These are phyloP conservation scores for Charaxes varanes DNA, from an alignment of 1,140 invertebrate genomes.

Conservation along the genomic window DNA sequence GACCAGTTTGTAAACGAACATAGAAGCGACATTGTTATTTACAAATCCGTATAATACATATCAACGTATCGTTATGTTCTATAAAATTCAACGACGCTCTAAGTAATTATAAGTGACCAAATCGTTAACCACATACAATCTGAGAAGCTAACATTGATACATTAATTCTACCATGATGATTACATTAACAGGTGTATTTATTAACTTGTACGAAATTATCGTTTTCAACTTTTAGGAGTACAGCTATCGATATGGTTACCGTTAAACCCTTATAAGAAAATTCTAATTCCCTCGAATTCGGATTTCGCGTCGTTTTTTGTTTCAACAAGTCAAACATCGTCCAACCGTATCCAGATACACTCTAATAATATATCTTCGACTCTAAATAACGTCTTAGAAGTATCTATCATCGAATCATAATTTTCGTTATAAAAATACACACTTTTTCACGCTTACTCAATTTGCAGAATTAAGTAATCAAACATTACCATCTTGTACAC, in stretches of 20 bases:
- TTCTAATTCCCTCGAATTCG: slow-evolving; percentile 43
- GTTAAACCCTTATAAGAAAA: slow-evolving; percentile 44
- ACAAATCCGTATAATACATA: slow-evolving; percentile 43
- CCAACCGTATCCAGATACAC: slow-evolving; percentile 28
- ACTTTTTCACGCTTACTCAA: slow-evolving; percentile 41
- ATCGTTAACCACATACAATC: slow-evolving; percentile 61
- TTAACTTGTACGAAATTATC: slow-evolving; percentile 59
- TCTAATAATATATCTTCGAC: slow-evolving; percentile 43
- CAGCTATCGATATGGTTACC: slow-evolving; percentile 66
- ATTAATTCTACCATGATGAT: slow-evolving; percentile 65
- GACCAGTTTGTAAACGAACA: slow-evolving; percentile 33
- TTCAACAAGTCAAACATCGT: slow-evolving; percentile 39
- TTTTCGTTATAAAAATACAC: slow-evolving; percentile 69
- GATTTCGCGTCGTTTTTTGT: slow-evolving; percentile 32
- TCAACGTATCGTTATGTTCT: slow-evolving; percentile 47
- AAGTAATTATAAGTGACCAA: slow-evolving; percentile 59
- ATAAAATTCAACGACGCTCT: slow-evolving; percentile 65
- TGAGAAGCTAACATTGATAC: slow-evolving; percentile 69
- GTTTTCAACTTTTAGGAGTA: slow-evolving; percentile 59
- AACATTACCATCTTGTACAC: slow-evolving; percentile 38
- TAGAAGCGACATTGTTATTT: slow-evolving; percentile 57
- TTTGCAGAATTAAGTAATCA: slow-evolving; percentile 25
- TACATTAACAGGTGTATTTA: slow-evolving; percentile 71
- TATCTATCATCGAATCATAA: slow-evolving; percentile 50
- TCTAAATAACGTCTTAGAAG: slow-evolving; percentile 56